These are phyloP conservation scores for Falco concolor DNA, from an alignment of 2,797 vertebrate species.

Conservation along the genomic window DNA sequence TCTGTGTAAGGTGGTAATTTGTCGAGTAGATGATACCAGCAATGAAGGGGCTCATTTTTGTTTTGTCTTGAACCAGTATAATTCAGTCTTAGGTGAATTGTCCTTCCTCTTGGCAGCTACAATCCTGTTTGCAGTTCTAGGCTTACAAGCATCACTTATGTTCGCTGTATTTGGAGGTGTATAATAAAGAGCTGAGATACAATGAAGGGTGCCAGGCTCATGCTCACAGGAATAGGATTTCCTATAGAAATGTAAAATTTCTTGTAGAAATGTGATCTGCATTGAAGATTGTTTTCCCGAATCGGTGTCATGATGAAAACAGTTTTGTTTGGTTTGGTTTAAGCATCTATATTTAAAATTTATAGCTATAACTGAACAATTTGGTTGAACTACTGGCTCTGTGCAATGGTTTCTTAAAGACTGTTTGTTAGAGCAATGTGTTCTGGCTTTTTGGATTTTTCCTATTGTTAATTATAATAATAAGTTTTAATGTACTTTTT, in stretches of 20 bases:
- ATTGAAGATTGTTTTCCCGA: not conserved
- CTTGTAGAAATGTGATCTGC: not conserved
- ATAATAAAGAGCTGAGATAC: not conserved
- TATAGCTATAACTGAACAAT: not conserved
- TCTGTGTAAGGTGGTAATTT: not conserved
- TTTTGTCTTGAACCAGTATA: not conserved
- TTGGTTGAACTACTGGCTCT: not conserved
- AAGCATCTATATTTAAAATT: not conserved
- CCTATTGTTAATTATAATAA: not conserved
- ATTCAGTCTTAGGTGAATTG: not conserved
- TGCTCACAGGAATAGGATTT: not conserved
- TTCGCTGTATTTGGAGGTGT: fast-evolving
- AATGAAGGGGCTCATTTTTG: not conserved
- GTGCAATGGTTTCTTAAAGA: not conserved
- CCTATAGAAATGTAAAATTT: not conserved
- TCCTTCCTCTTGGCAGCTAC: not conserved
- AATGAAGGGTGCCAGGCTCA: not conserved
- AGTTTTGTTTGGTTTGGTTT: not conserved
- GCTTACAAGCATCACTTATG: not conserved
- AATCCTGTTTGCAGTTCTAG: not conserved
- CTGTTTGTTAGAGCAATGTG: not conserved
- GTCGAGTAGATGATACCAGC: too few species aligned
- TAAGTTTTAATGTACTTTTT: not conserved
- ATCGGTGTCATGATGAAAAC: not conserved
- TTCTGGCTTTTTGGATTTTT: not conserved